Conservation (phyloP, 2,888 invertebrate genomes). For the Hypolimnas misippus region DNA sequence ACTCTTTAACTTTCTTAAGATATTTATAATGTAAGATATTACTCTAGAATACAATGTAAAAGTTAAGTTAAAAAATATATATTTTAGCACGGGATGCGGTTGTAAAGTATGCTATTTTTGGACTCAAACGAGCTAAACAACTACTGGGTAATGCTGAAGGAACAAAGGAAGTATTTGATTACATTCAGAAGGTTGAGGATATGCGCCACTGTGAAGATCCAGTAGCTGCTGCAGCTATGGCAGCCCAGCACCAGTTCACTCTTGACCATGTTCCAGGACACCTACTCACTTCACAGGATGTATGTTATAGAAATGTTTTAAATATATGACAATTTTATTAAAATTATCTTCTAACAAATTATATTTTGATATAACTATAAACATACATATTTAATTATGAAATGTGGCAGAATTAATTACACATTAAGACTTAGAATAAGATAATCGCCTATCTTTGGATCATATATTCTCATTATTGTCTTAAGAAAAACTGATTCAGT, state of each 20-base stretch:
- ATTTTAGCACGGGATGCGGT: constrained; percentile 67
- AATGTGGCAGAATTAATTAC: no score
- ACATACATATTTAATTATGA: no score
- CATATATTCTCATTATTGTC: no score
- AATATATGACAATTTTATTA: no score
- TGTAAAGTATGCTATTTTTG: constrained; percentile 81
- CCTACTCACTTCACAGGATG: constrained; percentile 85
- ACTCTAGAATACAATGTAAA: no score
- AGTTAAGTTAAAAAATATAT: neutral
- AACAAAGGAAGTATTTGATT: constrained; percentile 68
- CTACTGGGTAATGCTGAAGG: constrained; percentile 65
- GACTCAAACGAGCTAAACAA: constrained; percentile 77
- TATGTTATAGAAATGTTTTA: constrained; percentile 57
- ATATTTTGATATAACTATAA: neutral
- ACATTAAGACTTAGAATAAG: no score
- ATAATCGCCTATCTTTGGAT: no score
- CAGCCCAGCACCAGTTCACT: constrained; percentile 80
- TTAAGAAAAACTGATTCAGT: no score
- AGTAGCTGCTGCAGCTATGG: constrained; percentile 74
- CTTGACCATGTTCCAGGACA: constrained; percentile 88
- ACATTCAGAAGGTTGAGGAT: constrained; percentile 76
- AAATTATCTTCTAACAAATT: neutral
- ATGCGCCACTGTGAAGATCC: constrained; percentile 81
- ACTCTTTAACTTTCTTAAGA: neutral
- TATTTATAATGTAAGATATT: neutral